Percentiles rank a stretch among this genome's conserved stretches.
These are phyloP conservation scores for Passerina amoena DNA, from an alignment of 2,113 vertebrate genomes.

Conservation along the genomic window DNA sequence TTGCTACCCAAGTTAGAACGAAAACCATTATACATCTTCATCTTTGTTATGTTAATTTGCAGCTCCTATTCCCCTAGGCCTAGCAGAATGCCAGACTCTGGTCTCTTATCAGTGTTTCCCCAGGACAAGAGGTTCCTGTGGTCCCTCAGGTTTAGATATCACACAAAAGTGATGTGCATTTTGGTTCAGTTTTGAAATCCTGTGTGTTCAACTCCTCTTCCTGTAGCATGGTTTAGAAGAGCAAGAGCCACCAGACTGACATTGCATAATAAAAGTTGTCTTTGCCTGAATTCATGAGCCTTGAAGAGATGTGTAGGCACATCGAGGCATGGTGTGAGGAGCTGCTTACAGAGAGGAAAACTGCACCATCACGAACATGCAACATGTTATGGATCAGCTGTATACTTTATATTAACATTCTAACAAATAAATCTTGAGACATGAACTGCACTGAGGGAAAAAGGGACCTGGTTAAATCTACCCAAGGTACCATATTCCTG, in stretches of 20 bases:
- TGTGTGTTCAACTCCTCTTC: neutral
- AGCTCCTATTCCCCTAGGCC: neutral
- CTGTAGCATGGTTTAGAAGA: neutral
- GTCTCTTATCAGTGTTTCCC: neutral
- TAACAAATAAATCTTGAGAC: neutral
- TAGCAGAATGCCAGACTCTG: neutral
- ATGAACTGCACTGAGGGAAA: neutral
- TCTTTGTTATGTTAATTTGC: slow-evolving; percentile 24
- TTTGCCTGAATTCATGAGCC: neutral
- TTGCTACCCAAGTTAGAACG: neutral
- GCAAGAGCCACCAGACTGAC: neutral
- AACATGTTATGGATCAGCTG: accelerated
- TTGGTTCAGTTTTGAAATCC: neutral
- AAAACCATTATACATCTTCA: neutral
- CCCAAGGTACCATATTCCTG: accelerated
- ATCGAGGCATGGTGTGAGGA: accelerated
- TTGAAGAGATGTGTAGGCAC: neutral
- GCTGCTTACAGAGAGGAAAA: neutral
- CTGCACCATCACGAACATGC: neutral
- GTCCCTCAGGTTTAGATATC: neutral
- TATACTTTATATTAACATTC: neutral
- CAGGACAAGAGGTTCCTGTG: neutral
- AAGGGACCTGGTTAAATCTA: neutral
- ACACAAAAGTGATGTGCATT: neutral
- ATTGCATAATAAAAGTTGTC: neutral